phyloP scores from a whole-genome alignment of 2,888 invertebrate genomes.

The Plebejus argus region DNA sequence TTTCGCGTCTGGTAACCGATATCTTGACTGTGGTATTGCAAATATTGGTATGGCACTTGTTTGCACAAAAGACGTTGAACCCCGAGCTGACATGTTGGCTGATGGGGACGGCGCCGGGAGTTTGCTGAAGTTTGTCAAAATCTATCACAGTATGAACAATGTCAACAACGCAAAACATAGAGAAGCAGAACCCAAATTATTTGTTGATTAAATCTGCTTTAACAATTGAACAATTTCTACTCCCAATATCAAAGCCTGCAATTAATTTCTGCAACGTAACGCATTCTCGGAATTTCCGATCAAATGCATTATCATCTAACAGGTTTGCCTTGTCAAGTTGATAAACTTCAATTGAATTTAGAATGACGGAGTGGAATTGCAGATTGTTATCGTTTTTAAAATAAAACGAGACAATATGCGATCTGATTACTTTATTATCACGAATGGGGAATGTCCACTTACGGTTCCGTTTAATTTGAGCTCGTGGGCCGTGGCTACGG shows the following conservation, averaged over 20 bases:
- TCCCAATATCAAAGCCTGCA: not conserved
- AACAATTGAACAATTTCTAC: not conserved
- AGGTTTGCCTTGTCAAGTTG: conserved; percentile 2
- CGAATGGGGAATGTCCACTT: not conserved
- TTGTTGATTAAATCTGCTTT: not conserved
- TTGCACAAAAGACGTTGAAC: conserved; percentile 2
- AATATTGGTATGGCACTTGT: conserved; percentile 7
- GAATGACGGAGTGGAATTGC: not conserved
- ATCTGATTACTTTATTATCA: not conserved
- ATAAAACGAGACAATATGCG: not conserved
- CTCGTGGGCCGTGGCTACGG: conserved; percentile 24
- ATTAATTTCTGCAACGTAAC: not conserved
- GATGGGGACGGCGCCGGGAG: not conserved
- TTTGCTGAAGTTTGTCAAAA: not conserved
- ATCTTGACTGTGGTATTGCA: conserved; percentile 5
- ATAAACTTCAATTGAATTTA: conserved; percentile 6
- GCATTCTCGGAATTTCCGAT: not conserved
- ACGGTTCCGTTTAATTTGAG: not conserved
- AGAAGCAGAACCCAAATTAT: not conserved
- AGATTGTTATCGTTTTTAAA: not conserved
- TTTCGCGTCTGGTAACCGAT: conserved; percentile 20
- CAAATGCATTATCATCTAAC: not conserved
- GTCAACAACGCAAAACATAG: not conserved
- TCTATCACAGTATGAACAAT: not conserved
- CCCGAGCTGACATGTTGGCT: not conserved